Evolutionary conservation across 2,113 vertebrate genomes (phyloP).

Genomic region (Motacilla tschutschensis): DNA sequence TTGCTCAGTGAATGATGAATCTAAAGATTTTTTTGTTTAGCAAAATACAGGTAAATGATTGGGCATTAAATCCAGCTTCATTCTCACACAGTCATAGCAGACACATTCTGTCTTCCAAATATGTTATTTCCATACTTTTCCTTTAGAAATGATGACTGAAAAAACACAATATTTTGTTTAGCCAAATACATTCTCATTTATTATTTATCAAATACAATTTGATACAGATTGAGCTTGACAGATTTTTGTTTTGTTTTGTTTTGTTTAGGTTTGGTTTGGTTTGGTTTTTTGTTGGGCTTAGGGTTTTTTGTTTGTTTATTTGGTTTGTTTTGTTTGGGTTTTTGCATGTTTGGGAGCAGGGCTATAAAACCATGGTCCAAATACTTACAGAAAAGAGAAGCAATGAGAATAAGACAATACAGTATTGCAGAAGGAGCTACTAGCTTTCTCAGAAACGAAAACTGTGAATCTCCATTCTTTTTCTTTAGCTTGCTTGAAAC

Average conservation of each 20-base stretch:
- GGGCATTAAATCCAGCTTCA: not conserved
- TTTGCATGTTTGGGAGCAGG: not conserved
- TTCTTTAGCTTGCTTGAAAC: not conserved
- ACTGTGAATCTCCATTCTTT: not conserved
- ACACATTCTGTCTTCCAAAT: not conserved
- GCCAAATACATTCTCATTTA: not conserved
- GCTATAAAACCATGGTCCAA: not conserved
- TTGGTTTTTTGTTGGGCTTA: not conserved
- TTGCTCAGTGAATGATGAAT: not conserved
- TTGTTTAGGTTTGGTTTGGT: no score
- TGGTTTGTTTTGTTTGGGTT: not conserved
- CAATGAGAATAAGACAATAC: not conserved
- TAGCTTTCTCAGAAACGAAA: not conserved
- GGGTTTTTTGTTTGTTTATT: not conserved
- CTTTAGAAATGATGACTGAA: not conserved
- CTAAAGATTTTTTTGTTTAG: not conserved
- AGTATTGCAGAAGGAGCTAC: not conserved
- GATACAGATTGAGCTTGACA: not conserved
- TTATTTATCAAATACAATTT: not conserved
- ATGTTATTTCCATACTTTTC: not conserved
- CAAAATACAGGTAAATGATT: not conserved
- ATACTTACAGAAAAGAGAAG: not conserved
- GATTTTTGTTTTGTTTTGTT: not conserved
- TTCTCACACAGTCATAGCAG: not conserved
- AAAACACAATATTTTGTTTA: fast-evolving